Base-by-base conservation (phyloP, 2,888 invertebrate genomes). In the Hemistola chrysoprasaria region DNA sequence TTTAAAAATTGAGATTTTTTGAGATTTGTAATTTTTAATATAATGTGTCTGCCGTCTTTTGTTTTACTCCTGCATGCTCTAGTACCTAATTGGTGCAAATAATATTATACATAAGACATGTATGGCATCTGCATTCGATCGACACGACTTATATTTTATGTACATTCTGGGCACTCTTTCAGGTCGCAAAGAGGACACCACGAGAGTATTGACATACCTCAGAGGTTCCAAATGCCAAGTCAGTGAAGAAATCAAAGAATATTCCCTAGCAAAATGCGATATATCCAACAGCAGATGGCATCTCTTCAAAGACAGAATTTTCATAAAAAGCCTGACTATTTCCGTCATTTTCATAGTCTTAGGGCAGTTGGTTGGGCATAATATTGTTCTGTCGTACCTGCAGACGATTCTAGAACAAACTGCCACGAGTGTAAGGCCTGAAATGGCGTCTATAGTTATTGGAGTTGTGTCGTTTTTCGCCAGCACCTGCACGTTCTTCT, bases 381-480 rank as follows among this genome's bases (percentile, higher is more conserved):
- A 77, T 16, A 70, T 71, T 0, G 63, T 82, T 0, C 41, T 63
- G 3, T 71, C 67, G 40, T 81, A 80, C 30, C 47, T 80, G 4
- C 78, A 80, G 58, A 71, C 75, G 0, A 62, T 81, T 8, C 49
- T 81, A 37, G 64, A 65, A 25, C 68, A 70, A 2, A 67, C 80
- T 0, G 47, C 68, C 4, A 78, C 80, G 0, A 62, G 62, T 3
- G 60, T 81, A 0, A 61, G 40, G 4, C 59, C 81, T 1, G 71
- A 72, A 44, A 30, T 68, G 1, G 72, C 73, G 0, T 80, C 79
- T 0, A 71, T 72, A 0, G 43, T 66, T 0, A 59, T 81, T 22
- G 82, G 82, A 0, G 8, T 61, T 0, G 66, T 79, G 3, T 74
- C 79, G 25, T 26, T 79, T 0, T 8, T 63, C 0, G 71, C 72